These are phyloP conservation scores for Equus przewalskii DNA, from an alignment of 2,113 vertebrate species.

Conservation along the genomic window DNA sequence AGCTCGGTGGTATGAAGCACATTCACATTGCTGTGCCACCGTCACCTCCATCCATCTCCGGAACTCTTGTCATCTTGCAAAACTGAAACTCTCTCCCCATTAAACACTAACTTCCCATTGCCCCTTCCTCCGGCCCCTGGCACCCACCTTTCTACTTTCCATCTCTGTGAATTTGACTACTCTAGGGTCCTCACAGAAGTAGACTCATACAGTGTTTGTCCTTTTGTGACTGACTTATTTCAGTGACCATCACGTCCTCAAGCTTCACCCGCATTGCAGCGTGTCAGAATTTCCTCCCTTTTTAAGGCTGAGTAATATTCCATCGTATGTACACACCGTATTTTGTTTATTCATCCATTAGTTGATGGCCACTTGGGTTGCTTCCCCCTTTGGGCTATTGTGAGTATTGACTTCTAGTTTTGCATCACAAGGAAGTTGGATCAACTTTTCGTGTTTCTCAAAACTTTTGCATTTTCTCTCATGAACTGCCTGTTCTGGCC, in stretches of 20 bases:
- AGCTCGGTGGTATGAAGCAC: background rate
- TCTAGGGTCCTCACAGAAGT: too few species aligned
- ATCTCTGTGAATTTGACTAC: background rate
- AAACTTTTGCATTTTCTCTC: background rate
- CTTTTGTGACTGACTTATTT: background rate
- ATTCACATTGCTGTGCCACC: rapidly evolving
- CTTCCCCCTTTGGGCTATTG: background rate
- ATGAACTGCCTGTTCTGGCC: background rate
- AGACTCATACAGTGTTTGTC: background rate
- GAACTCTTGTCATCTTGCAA: background rate
- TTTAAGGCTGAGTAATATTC: background rate
- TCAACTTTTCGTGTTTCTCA: background rate
- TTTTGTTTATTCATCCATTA: rapidly evolving
- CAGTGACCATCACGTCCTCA: background rate
- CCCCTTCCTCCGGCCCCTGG: background rate
- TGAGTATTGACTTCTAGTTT: background rate
- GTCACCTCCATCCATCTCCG: background rate
- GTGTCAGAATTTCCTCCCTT: background rate
- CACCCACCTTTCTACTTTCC: background rate
- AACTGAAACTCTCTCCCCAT: background rate
- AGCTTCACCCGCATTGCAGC: too few species aligned
- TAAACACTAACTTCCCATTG: too few species aligned
- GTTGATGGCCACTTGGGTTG: rapidly evolving
- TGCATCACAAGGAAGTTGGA: background rate
- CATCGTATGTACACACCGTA: rapidly evolving